Base-by-base conservation (phyloP, 2,888 invertebrate genomes). In the Papilio elwesi region DNA sequence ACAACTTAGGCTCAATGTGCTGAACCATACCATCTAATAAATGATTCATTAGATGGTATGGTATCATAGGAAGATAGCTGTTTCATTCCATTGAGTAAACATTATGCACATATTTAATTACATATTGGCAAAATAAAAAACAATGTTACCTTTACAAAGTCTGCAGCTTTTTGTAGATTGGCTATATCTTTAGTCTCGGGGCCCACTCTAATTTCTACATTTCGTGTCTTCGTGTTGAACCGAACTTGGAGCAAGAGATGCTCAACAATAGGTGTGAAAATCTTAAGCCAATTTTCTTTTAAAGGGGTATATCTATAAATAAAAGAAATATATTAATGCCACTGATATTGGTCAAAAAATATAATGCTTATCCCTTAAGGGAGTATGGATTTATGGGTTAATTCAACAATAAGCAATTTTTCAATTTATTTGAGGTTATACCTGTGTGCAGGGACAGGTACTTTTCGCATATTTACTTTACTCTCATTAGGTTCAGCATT, bases 251-350 rank as follows among this genome's bases (percentile, higher is more conserved):
- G 91, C 76, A 98, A 95, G 75, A 99, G 94, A 85, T 99, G 98
- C 85, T 99, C 98, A 0, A 99, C 99, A 49, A 99, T 95, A 0
- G 99, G 99, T 65, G 97, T 97, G 85, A 98, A 98, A 78, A 99
- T 98, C 90, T 99, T 98, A 88, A 98, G 94, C 99, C 99, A 99
- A 83, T 97, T 97, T 83, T 99, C 98, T 92, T 99, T 99, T 10
- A 99, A 90, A 0, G 99, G 98, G 10, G 98, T 96, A 83, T 98
- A 98, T 87, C 99, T 95, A 81, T 15, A 87, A 85, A 52, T 6
- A 15, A 6, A 43, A 65, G 49, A 57, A 53, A 53, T 57, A 59
- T 68, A 43, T 53, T 48, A 64, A 51, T 69, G 26, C 49, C 57
- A 73, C 9, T 43, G 9, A 43, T 43, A 9, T 26, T 26, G 26